Evolutionary conservation across 2,888 invertebrate species (phyloP).

Genomic region (Yponomeuta plumbellus): DNA sequence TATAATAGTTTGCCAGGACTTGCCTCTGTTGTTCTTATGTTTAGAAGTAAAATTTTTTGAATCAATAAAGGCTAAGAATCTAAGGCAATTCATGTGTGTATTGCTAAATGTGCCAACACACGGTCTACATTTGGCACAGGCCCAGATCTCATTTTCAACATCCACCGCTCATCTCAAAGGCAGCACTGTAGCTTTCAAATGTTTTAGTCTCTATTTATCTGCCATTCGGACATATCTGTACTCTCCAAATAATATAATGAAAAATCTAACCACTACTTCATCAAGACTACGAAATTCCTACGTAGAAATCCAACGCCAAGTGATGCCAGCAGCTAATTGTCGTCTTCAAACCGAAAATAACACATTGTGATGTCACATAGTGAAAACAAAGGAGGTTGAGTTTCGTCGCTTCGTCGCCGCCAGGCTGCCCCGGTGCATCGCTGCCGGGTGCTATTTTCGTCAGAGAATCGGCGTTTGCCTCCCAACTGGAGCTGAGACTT

Average conservation of each 20-base stretch:
- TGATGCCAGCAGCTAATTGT: background rate
- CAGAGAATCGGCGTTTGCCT: conserved; percentile 62
- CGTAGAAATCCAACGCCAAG: background rate
- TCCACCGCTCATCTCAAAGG: conserved; percentile 48
- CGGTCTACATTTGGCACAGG: conserved; percentile 40
- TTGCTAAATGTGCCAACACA: conserved; percentile 14
- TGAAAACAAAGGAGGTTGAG: conserved; percentile 34
- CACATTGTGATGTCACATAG: conserved; percentile 12
- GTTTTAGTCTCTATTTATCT: conserved; percentile 52
- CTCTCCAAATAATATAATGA: background rate
- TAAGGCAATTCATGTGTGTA: background rate
- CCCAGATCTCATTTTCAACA: conserved; percentile 58
- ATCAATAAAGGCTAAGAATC: background rate
- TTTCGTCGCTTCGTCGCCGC: conserved; percentile 49
- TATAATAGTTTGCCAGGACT: no score
- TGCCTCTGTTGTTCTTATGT: no score
- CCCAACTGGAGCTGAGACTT: conserved; percentile 51
- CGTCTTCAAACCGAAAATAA: background rate
- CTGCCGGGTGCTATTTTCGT: conserved; percentile 73
- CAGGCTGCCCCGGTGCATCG: conserved; percentile 58
- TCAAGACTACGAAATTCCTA: background rate
- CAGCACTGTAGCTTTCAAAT: conserved; percentile 43
- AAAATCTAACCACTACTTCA: background rate
- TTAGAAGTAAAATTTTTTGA: no score
- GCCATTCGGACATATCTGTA: conserved; percentile 48